These are phyloP conservation scores for honey bee (Apis mellifera) DNA, from an alignment of 1,140 invertebrate genomes.

Conservation along the genomic window DNA sequence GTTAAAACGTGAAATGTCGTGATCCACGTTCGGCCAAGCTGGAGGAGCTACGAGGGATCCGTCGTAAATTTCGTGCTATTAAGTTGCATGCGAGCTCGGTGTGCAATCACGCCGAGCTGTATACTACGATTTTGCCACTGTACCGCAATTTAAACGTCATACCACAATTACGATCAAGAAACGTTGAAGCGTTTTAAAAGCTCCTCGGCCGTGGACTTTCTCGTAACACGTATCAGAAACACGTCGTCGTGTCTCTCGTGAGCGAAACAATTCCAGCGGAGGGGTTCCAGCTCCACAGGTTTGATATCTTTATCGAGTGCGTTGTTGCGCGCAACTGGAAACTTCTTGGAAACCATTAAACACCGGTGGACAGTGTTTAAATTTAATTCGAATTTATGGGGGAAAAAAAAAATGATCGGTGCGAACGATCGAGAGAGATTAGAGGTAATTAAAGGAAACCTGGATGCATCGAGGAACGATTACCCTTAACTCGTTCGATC, in stretches of 20 bases:
- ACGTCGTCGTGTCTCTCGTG: background rate
- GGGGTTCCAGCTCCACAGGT: background rate
- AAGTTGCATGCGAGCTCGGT: slow-evolving; percentile 39
- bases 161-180: slow-evolving; percentile 43
- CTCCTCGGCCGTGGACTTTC: slow-evolving; percentile 26
- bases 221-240: slow-evolving; percentile 28
- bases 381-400: slow-evolving; percentile 12
- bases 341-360: slow-evolving; percentile 9
- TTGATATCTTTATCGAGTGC: slow-evolving; percentile 36
- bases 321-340: too few species aligned
- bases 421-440: background rate
- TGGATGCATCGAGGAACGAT: background rate
- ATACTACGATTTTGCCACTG: slow-evolving; percentile 47
- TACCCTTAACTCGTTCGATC: background rate
- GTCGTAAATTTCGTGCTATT: slow-evolving; percentile 52
- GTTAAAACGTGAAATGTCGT: slow-evolving; percentile 35
- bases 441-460: background rate
- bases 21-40: slow-evolving; percentile 8
- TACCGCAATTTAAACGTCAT: slow-evolving; percentile 47
- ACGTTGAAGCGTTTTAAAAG: slow-evolving; percentile 34
- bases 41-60: slow-evolving; percentile 15
- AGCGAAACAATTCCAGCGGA: slow-evolving; percentile 24
- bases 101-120: slow-evolving; percentile 27
- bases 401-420: background rate
- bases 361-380: background rate